Evolutionary conservation across 1,140 invertebrate genomes (phyloP), one percentile per base, ranked within the genome.

Genomic region (Euura saliciscinereae): DNA sequence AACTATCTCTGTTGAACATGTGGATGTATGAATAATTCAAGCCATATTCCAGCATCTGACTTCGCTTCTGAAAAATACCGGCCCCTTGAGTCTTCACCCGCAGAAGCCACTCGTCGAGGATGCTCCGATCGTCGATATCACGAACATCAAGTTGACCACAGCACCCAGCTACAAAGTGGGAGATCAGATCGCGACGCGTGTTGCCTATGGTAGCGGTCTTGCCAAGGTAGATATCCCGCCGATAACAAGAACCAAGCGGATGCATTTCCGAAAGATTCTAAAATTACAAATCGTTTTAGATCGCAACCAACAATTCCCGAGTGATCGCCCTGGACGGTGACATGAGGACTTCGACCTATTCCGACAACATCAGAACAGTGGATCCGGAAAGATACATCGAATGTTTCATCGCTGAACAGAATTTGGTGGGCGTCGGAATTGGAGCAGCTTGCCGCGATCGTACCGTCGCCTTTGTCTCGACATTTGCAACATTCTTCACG

Each of bases 381-480:
- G 93, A 92, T 84, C 88, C 91, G 0, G 76, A 71, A 42, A 92
- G 97, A 76, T 99, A 96, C 85, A 93, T 99, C 72, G 98, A 99
- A 88, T 99, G 98, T 86, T 99, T 95, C 88, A 99, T 99, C 83
- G 98, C 98, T 70, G 99, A 99, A 86, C 98, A 99, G 89, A 99
- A 99, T 88, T 86, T 99, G 78, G 96, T 99, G 77, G 98, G 98
- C 65, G 96, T 99, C 73, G 98, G 95, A 0, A 97, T 98, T 78
- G 99, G 99, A 45, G 92, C 94, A 45, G 94, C 94, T 66, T 98
- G 96, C 81, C 90, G 98, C 75, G 93, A 96, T 80, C 90, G 98
- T 71, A 94, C 95, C 7, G 91, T 99, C 65, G 91, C 96, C 5
- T 99, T 99, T 85, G 94, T 94, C 6, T 98, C 97, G 44, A 99